Evolutionary conservation across 2,113 vertebrate species (phyloP).

Genomic region (Siniperca chuatsi): DNA sequence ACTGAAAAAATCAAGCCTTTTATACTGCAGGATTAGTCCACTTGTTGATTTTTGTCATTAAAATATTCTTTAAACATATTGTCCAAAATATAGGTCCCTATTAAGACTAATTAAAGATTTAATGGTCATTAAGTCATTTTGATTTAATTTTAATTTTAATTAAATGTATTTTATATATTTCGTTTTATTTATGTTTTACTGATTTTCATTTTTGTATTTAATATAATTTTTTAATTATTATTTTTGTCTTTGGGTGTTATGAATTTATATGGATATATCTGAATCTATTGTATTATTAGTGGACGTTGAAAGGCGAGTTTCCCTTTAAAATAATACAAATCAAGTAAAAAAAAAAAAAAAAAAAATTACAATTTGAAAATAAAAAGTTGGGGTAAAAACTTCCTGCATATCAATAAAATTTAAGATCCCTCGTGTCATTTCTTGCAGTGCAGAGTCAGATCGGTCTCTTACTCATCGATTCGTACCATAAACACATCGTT

Average conservation of each 20-base stretch:
- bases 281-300: no score
- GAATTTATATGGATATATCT: no score
- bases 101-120: background rate
- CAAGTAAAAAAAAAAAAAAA: background rate
- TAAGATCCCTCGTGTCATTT: background rate
- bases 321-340: no score
- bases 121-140: no score
- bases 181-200: background rate
- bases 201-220: background rate
- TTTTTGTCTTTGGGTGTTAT: no score
- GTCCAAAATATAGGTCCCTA: background rate
- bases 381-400: background rate
- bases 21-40: no score
- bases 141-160: no score
- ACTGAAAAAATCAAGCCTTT: no score
- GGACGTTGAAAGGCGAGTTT: no score
- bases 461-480: slow-evolving; percentile 59
- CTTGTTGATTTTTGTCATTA: no score
- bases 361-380: no score
- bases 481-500: slow-evolving; percentile 24
- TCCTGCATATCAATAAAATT: accelerated
- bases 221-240: no score
- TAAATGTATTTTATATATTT: background rate
- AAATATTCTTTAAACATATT: background rate
- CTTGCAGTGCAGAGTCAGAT: background rate